These are phyloP conservation scores for Limanda limanda DNA, from an alignment of 2,113 vertebrate genomes.

Conservation along the genomic window DNA sequence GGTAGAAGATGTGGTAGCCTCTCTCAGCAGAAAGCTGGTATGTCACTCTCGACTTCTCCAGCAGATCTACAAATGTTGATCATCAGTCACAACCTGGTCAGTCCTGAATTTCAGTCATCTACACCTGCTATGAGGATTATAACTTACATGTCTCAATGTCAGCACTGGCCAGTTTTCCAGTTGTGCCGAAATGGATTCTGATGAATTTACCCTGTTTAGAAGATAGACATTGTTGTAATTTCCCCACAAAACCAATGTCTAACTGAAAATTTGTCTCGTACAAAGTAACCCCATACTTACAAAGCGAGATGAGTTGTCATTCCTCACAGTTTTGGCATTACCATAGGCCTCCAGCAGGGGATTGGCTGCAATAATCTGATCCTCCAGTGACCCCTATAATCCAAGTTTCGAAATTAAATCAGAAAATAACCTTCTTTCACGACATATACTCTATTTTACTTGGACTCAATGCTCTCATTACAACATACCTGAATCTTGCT, in stretches of 20 bases:
- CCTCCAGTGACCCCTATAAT: constrained; percentile 67
- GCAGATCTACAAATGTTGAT: constrained; percentile 64
- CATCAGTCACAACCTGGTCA: background rate
- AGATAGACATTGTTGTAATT: background rate
- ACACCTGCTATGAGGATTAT: background rate
- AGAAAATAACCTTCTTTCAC: background rate
- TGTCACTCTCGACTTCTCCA: constrained; percentile 76
- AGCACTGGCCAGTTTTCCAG: constrained; percentile 75
- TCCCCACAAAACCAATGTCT: background rate
- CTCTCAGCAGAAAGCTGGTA: constrained; percentile 73
- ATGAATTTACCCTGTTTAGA: constrained; percentile 76
- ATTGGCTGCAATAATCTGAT: constrained; percentile 75
- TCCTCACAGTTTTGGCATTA: constrained; percentile 75
- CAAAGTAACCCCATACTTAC: constrained; percentile 51
- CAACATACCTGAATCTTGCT: constrained; percentile 21
- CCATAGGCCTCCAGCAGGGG: constrained; percentile 75
- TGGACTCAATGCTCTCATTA: background rate
- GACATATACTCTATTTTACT: background rate
- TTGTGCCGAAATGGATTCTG: constrained; percentile 69
- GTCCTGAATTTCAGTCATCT: background rate
- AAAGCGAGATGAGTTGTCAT: constrained; percentile 77
- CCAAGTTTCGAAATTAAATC: background rate
- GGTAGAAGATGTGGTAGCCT: constrained; percentile 77
- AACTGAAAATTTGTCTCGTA: background rate
- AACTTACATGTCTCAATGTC: constrained; percentile 76